Evolutionary conservation across 2,797 vertebrate species (phyloP), one percentile per base, ranked within the genome.

Genomic region (Falco cherrug): DNA sequence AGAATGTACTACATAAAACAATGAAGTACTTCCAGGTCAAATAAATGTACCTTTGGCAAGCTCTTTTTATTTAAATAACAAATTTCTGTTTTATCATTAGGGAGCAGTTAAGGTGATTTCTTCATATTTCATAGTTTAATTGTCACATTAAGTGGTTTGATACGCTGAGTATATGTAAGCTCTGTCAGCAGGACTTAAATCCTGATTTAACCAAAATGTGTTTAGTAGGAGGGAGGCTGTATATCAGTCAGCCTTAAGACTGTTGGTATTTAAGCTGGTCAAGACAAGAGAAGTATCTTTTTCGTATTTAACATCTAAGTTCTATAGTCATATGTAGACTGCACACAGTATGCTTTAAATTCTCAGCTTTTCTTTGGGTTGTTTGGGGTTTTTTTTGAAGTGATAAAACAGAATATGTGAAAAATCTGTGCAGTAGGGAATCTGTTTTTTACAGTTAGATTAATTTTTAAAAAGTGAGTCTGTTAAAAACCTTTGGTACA

Each of bases 401-500:
- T 48, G 33, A 56, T 81, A 47, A 33, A 83, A 41, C 22, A 68
- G 16, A 68, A 16, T 21, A 41, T 41, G 35, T 73, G 41, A 89
- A 87, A 90, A 89, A 77, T 78, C 53, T 64, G 16, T 64, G 82
- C 53, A 59, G 53, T 39, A 73, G 37, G 39, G n/a, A 82, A 51
- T 86, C 64, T 88, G 25, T n/a, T 89, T 65, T 90, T 88, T 80
- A 80, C 43, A 61, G 75, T 53, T 87, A 50, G 26, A 85, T 80
- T 54, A 3, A 11, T 90, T 84, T 90, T 87, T 25, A 3, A 71
- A 56, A 69, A 92, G 14, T 65, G 24, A 86, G 31, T 91, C 47
- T 87, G 33, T 97, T 92, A 79, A 74, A 95, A 93, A 54, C 13
- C n/a, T 41, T 88, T 59, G 88, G 83, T 96, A 76, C 85, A 94